These are phyloP conservation scores for Platorchestia sp. DNA, from an alignment of 1,140 invertebrate genomes.

Conservation along the genomic window DNA sequence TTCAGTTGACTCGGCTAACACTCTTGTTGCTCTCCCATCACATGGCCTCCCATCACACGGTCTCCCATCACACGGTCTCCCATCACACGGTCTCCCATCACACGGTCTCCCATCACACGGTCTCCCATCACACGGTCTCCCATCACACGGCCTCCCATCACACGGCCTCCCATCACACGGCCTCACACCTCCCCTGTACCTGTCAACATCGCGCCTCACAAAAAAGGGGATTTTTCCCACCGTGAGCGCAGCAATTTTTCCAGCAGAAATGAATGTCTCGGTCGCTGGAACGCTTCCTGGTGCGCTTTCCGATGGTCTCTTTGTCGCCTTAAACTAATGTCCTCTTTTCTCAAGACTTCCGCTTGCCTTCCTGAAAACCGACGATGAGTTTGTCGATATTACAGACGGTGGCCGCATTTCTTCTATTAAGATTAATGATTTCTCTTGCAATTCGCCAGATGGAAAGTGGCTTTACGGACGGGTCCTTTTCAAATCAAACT, in stretches of 20 bases:
- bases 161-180: no score
- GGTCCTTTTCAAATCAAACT: background rate
- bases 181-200: background rate
- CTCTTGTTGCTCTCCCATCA: no score
- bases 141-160: no score
- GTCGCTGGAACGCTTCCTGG: background rate
- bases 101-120: no score
- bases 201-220: background rate
- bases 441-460: background rate
- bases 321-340: background rate
- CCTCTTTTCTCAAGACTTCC: background rate
- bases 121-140: no score
- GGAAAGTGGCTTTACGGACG: background rate
- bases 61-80: no score
- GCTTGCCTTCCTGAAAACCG: background rate
- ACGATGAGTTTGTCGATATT: background rate
- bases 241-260: background rate
- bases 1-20: no score
- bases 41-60: no score
- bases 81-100: no score
- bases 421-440: background rate
- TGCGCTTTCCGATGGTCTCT: background rate
- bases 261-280: background rate
- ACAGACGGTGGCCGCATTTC: background rate
- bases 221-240: background rate